Base-by-base conservation (phyloP, 2,888 invertebrate genomes). In the Neria commutata region DNA sequence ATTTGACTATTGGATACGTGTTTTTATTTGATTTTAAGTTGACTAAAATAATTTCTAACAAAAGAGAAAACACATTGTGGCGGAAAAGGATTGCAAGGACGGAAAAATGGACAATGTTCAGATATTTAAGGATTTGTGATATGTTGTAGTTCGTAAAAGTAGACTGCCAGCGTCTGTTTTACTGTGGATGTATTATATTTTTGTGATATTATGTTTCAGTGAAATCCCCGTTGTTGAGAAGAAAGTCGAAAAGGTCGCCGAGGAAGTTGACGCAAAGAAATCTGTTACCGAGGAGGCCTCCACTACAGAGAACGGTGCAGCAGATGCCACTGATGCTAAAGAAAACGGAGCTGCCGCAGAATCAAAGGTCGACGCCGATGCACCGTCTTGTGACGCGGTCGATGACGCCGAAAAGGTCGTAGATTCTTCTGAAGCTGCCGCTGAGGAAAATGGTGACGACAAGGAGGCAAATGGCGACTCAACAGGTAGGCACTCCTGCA, bases 191-290 rank as follows among this genome's bases (percentile, higher is more conserved):
- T n/a, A n/a, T n/a, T n/a, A n/a, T n/a, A 37, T 14, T 37, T n/a
- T 37, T 37, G 8, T 37, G n/a, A n/a, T n/a, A n/a, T n/a, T n/a
- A n/a, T n/a, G 54, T 62, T 52, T 25, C 49, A 81, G 81, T 62
- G 81, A 80, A 68, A 76, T 76, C 64, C 78, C 79, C 67, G 77
- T 81, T 59, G 79, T 80, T 59, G 81, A 81, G 75, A 81, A 81
- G 71, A 75, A 74, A 55, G 76, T 74, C 50, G 74, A 79, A 63
- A 81, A 81, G 71, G 75, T 75, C 55, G 76, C 75, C 50, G 74
- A 79, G 63, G 79, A 79, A 60, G 80, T 79, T 64, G 78, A 74
- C 63, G 73, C 73, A 52, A 75, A 74, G 64, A 78, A 77, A 68
- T 76, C 69, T 56, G 71, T 64, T 16, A 69, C 65, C 42, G 74